Evolutionary conservation across 2,113 vertebrate genomes (phyloP), one percentile per base, ranked within the genome.

Genomic region (Rattus rattus): DNA sequence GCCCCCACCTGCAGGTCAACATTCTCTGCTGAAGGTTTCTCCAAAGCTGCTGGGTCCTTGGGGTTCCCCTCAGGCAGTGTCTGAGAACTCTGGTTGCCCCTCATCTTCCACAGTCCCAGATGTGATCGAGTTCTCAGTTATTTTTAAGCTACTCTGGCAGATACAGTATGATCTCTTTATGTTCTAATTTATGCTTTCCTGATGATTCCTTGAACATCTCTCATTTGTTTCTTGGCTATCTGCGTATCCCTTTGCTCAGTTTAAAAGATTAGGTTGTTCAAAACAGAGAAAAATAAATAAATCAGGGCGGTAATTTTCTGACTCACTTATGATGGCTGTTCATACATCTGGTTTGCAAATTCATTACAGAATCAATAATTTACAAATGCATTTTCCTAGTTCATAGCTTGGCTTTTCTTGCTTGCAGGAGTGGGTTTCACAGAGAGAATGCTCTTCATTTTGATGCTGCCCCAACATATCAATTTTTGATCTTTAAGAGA

Each of bases 311-410:
- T 75, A 2, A 22, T 76, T 90, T 88, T 86, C 14, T 91, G 79
- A 39, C 61, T 80, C 7, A 65, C 14, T 92, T 94, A 81, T 88
- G 81, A 65, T 94, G n/a, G 12, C 49, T 95, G 52, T 93, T 96
- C 9, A 87, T 79, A 72, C 49, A 39, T 92, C 79, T 75, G 43
- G 4, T 79, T 43, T 83, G 70, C 5, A 92, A 33, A 26, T 65
- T 91, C 72, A 76, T 79, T 76, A 7, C 69, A 70, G 65, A 22
- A 79, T 73, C 24, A 65, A 1, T 94, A 39, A 90, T 92, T 94
- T 95, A 56, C 3, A 89, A 63, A 26, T 70, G 56, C 63, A 80
- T 93, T 93, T 14, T 81, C 7, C 28, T 30, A 20, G 12, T 59
- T 63, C 49, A 1, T 63, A 24, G 9, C 36, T 90, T 92, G 2